Evolutionary conservation across 2,888 invertebrate species (phyloP), one percentile per base, ranked within the genome.

Genomic region (Pandemis corylana): DNA sequence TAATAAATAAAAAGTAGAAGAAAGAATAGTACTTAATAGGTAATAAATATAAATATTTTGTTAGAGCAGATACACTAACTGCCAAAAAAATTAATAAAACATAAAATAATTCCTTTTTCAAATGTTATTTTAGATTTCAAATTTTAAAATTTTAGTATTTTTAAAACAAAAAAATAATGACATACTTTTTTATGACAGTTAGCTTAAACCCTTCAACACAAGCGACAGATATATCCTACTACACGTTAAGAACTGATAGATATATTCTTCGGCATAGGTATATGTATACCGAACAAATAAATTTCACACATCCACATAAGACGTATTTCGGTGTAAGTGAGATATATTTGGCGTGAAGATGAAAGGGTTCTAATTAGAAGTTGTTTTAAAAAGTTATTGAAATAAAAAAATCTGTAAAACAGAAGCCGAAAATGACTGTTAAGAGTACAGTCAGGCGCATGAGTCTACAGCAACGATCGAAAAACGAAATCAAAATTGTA

Each of bases 371-470:
- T 15, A 44, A 65, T 70, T 42, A 15, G 51, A 44, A 65, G 56
- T 44, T 46, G 51, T 64, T 71, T 56, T 36, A 28, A 42, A 53
- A 71, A 49, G 46, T 15, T 64, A 65, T 49, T 41, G 56, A 61
- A 61, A 64, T 53, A 28, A 71, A 71, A 64, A 42, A 42, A 5
- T 28, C 15, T 20, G 70, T 56, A 64, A 70, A 70, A 70, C 13
- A 15, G 15, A 71, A 64, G 63, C 64, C 44, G 63, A 42, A 51
- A 41, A 70, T 42, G 63, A 20, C 41, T 28, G 53, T n/a, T 53
- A 59, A 44, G 10, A 64, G 28, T 71, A 64, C 42, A 64, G 42
- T 64, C 10, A 15, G 53, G 70, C 5, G 51, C 9, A 71, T 20
- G 49, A 68, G 56, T 53, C 65, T 65, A 65, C 49, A 49, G 65